phyloP scores from a whole-genome alignment of 2,888 invertebrate genomes.

The Poecilobothrus nobilitatus region DNA sequence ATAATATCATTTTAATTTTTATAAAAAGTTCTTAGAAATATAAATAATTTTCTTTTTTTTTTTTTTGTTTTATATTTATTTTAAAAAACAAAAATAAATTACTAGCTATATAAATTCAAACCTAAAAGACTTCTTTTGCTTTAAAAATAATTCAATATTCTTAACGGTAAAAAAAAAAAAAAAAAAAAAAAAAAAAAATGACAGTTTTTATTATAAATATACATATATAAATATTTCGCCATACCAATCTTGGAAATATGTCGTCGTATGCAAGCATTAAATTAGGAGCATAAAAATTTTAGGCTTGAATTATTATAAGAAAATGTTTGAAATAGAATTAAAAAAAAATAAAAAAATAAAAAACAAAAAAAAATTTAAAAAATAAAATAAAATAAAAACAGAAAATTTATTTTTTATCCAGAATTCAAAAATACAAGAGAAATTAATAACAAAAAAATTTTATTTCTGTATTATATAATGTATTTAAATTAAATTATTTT shows the following conservation, averaged over 20 bases:
- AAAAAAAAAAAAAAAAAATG: background rate
- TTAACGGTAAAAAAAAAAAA: background rate
- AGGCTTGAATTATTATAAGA: background rate
- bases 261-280: constrained; percentile 1
- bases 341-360: background rate
- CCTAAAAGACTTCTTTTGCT: constrained; percentile 12
- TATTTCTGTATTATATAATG: background rate
- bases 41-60: constrained; percentile 28
- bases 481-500: too few species aligned
- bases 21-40: too few species aligned
- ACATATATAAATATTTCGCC: background rate
- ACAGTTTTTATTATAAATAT: too few species aligned
- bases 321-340: background rate
- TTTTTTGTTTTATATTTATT: constrained; percentile 31
- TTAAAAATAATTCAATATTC: constrained; percentile 10
- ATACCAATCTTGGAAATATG: background rate
- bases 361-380: background rate
- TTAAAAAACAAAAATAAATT: too few species aligned
- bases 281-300: background rate
- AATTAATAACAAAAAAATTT: background rate
- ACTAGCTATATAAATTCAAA: constrained; percentile 24
- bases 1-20: too few species aligned
- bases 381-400: constrained; percentile 4
- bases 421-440: background rate
- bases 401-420: background rate